Evolutionary conservation across 2,797 vertebrate species (phyloP).

Genomic region (Pangasius mekongensis): DNA sequence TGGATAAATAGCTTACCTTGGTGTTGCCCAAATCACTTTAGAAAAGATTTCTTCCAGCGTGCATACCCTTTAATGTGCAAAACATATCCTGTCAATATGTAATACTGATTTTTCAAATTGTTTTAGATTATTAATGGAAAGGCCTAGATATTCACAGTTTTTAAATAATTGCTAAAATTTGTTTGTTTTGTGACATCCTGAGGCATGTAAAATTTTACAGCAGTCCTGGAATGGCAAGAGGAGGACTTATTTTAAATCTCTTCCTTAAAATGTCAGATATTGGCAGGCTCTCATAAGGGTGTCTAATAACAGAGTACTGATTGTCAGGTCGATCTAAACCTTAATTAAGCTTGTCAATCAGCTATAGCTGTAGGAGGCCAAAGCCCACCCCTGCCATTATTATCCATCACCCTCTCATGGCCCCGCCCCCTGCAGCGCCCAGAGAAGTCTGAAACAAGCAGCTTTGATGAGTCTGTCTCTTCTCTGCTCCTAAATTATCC

Average conservation of each 20-base stretch:
- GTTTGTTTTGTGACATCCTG: slow-evolving; percentile 2
- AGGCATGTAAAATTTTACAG: slow-evolving; percentile 1
- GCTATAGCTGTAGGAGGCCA: slow-evolving; percentile 37
- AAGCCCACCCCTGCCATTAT: slow-evolving; percentile 56
- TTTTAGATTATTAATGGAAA: neutral
- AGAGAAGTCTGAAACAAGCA: slow-evolving; percentile 58
- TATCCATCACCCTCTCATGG: slow-evolving; percentile 41
- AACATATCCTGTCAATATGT: neutral
- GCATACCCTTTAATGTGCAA: neutral
- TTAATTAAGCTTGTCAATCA: slow-evolving; percentile 63
- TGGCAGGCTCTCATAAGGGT: slow-evolving; percentile 38
- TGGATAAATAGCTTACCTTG: neutral
- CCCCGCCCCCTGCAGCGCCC: slow-evolving; percentile 46
- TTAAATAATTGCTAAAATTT: neutral
- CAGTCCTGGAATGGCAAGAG: neutral
- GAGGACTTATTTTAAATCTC: slow-evolving; percentile 24
- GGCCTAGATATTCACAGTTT: neutral
- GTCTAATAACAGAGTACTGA: slow-evolving; percentile 55
- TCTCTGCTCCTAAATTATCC: slow-evolving; percentile 61
- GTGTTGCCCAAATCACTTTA: neutral
- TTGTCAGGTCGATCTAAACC: slow-evolving; percentile 53
- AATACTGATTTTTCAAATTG: neutral
- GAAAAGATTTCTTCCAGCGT: neutral
- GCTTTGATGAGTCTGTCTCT: slow-evolving; percentile 61
- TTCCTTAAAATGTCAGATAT: slow-evolving; percentile 36